Percentiles rank a stretch among this genome's conserved stretches.
Evolutionary conservation across 1,140 invertebrate species (phyloP).

Genomic region (Cherax destructor): DNA sequence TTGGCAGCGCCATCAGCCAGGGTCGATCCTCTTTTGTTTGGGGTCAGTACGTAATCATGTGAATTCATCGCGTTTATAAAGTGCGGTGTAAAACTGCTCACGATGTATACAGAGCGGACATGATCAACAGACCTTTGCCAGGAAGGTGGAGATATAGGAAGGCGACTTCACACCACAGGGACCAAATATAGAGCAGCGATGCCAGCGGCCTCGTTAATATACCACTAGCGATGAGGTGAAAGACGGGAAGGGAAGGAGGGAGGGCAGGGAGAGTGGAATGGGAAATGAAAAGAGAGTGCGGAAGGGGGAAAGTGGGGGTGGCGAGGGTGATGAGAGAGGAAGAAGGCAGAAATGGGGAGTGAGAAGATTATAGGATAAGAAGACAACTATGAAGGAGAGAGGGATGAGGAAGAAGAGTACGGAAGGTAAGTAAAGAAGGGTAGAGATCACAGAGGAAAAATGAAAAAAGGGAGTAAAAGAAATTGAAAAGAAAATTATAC

Average conservation of each 20-base stretch:
- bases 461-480: too few relatives aligned
- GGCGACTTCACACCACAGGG: background rate
- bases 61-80: conserved; percentile 49
- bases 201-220: background rate
- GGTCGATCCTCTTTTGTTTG: conserved; percentile 49
- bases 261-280: background rate
- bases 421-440: too few relatives aligned
- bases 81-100: conserved; percentile 13
- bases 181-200: background rate
- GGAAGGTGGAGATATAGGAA: background rate
- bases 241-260: background rate
- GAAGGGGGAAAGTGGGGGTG: background rate
- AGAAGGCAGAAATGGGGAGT: background rate
- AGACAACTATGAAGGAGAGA: too few relatives aligned
- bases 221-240: background rate
- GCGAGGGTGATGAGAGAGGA: too few relatives aligned
- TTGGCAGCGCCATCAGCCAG: background rate
- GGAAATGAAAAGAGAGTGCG: too few relatives aligned
- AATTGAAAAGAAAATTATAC: too few relatives aligned
- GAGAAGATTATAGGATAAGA: too few relatives aligned
- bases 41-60: conserved; percentile 47
- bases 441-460: too few relatives aligned
- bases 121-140: conserved; percentile 10
- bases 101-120: conserved; percentile 5
- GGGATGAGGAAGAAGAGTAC: too few relatives aligned